Evolutionary conservation across 1,140 invertebrate genomes (phyloP).

Genomic region (Formica exsecta): DNA sequence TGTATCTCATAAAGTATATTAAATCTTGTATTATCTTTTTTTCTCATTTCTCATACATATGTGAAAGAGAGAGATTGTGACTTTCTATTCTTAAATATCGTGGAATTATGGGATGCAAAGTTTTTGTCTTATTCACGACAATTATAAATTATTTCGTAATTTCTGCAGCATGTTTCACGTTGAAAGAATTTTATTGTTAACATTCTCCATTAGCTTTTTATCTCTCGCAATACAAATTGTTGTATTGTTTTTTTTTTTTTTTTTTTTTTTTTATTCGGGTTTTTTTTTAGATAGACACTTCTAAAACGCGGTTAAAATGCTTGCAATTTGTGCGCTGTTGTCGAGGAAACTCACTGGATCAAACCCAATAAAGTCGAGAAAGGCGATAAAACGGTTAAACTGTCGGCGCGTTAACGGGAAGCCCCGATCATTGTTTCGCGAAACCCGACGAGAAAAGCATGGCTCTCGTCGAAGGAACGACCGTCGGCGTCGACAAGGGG

Average conservation of each 20-base stretch:
- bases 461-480: slow-evolving; percentile 42
- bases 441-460: slow-evolving; percentile 41
- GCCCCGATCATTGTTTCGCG: slow-evolving; percentile 59
- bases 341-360: slow-evolving; percentile 1
- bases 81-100: not conserved
- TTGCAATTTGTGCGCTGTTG: slow-evolving; percentile 38
- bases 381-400: slow-evolving; percentile 62
- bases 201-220: not conserved
- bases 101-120: not conserved
- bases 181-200: not conserved
- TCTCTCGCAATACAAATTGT: slow-evolving; percentile 17
- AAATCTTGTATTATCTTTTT: not conserved
- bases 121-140: not conserved
- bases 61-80: too few relatives aligned
- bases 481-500: slow-evolving; percentile 1
- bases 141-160: slow-evolving; percentile 12
- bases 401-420: slow-evolving; percentile 59
- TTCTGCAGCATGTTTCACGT: not conserved
- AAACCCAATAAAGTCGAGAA: slow-evolving; percentile 55
- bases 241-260: too few relatives aligned
- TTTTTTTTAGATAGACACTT: not conserved
- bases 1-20: too few relatives aligned
- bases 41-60: too few relatives aligned
- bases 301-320: slow-evolving; percentile 51
- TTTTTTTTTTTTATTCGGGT: too few relatives aligned